Base-by-base conservation (phyloP, 2,888 invertebrate genomes). In the Cephus spinipes region DNA sequence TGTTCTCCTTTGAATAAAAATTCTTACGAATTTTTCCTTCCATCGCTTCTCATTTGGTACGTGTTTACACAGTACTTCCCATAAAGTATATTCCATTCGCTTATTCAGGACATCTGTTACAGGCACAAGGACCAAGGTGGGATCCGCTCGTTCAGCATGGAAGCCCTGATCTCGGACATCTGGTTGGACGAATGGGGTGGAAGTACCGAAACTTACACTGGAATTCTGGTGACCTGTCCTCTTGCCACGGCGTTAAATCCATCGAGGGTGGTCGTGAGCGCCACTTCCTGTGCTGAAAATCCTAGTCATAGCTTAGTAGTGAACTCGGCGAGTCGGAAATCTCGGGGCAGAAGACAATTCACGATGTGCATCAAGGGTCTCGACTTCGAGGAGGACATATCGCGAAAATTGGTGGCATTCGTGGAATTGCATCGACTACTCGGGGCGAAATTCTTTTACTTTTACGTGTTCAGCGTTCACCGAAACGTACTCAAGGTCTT, bases 291-390 rank as follows among this genome's bases (percentile, higher is more conserved):
- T 82, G 83, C 88, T 83, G 81, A 83, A 79, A 87, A 90, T 89
- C 85, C 90, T 90, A 90, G 90, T 90, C 90, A 90, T 89, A 90
- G 90, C 83, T 85, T 90, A 88, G 83, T 84, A 80, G 80, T 84
- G 31, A 80, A 79, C 55, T 23, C 55, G 9, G 55, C 15, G 55
- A 55, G 55, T 55, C 6, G 55, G 23, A 55, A 12, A 55, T 81
- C 81, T 77, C 78, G 82, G 77, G 87, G 86, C 77, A 89, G 88
- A 82, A 88, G 92, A 83, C 92, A 92, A 69, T 94, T 95, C 83
- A 95, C 94, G 15, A 92, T 96, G 73, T 96, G 96, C 87, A 95
- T 96, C 2, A 96, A 96, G 90, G 95, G 96, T 77, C 91, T 96
- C 90, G 93, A 94, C 84, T 96, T 95, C 84, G 88, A 92, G 75